Base-by-base conservation (phyloP, 2,888 invertebrate genomes). In the Drosophila robusta region DNA sequence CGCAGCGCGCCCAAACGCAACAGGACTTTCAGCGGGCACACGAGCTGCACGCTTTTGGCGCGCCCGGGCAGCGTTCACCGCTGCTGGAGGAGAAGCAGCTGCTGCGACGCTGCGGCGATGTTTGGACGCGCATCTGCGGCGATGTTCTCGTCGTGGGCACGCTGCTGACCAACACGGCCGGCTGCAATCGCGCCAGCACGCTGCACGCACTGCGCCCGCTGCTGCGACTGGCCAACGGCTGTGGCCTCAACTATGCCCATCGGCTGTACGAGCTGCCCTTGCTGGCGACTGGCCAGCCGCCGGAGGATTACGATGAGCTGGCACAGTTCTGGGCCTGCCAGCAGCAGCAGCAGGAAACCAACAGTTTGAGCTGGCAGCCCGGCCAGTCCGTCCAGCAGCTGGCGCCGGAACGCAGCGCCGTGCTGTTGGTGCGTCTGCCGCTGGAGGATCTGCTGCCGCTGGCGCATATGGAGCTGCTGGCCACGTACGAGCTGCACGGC, bases 11-110 rank as follows among this genome's bases (percentile, higher is more conserved):
- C 0, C 80, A 88, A 5, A 91, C 91, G 0, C 84, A 86, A 1
- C 65, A 72, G 58, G 84, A 90, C 11, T 89, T 91, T 44, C 51
- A 58, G 7, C 75, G 66, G 1, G 54, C 71, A 1, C 81, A 75
- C 32, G 87, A 82, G 9, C 71, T 50, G n/a, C 61, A 81, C 8
- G 51, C 70, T 0, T 90, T 90, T 46, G 92, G 91, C 0, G 56
- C 63, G 24, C 85, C 89, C 6, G 75, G 72, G 4, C 32, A 89
- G 34, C 83, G 91, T 0, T 86, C 89, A 9, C 64, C 80, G 7
- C 55, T 88, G 29, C 58, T 90, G 9, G 92, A 91, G 36, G 92
- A 91, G 66, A 90, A 91, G 45, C 89, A 87, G 65, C 69, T 90
- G 38, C 51, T 91, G n/a, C 75, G 80, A 0, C 89, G 90, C 8